Percentiles rank a stretch among this genome's conserved stretches.
Evolutionary conservation across 2,113 vertebrate species (phyloP).

Genomic region (Triplophysa rosa): DNA sequence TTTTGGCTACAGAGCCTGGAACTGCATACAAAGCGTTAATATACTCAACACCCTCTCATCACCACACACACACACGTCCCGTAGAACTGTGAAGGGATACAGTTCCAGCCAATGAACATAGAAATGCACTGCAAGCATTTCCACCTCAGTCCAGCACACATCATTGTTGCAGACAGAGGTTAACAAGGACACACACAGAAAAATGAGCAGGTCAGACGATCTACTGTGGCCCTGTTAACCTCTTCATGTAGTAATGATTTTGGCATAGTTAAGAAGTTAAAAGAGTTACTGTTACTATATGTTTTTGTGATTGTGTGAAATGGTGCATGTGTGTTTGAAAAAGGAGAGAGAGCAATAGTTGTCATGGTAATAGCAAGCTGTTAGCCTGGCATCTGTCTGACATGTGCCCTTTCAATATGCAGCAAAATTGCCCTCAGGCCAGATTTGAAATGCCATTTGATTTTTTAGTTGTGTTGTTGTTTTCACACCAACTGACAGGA

Average conservation of each 20-base stretch:
- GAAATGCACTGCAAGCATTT: conserved; percentile 39
- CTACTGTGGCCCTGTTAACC: conserved; percentile 36
- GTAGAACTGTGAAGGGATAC: conserved; percentile 15
- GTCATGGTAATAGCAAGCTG: conserved; percentile 15
- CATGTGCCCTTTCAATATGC: conserved; percentile 31
- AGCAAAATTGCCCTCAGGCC: not conserved
- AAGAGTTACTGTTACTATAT: not conserved
- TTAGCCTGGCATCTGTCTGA: conserved; percentile 4
- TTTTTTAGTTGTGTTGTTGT: not conserved
- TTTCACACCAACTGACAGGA: not conserved
- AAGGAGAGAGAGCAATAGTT: not conserved
- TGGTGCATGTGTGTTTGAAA: conserved; percentile 8
- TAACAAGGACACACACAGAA: conserved; percentile 43
- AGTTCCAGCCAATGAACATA: conserved; percentile 33
- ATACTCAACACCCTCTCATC: conserved; percentile 13
- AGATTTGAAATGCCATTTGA: not conserved
- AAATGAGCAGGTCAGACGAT: conserved; percentile 32
- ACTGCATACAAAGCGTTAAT: conserved; percentile 19
- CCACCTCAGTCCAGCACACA: conserved; percentile 19
- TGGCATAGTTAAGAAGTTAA: not conserved
- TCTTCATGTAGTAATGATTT: conserved; percentile 28
- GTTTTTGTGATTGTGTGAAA: conserved; percentile 2
- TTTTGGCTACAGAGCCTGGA: not conserved
- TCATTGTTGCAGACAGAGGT: conserved; percentile 44
- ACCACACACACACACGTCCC: conserved; percentile 24